These are phyloP conservation scores for Leptatherina wallacei DNA, from an alignment of 2,797 vertebrate species.

Conservation along the genomic window DNA sequence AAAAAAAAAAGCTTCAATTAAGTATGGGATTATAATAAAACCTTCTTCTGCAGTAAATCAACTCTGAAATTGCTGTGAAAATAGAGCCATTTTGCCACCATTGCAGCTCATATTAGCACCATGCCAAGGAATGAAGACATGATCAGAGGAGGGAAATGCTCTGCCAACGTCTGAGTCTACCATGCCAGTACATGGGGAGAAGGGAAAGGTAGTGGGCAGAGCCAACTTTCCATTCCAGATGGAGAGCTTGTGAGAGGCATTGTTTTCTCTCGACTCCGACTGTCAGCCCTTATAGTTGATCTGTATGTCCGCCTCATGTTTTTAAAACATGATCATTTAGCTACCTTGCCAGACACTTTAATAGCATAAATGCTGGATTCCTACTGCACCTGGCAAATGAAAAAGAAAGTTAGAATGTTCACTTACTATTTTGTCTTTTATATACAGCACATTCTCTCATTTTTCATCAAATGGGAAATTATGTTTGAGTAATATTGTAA, in stretches of 20 bases:
- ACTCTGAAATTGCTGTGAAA: conserved; percentile 38
- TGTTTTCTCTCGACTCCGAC: conserved; percentile 63
- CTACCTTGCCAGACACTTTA: conserved; percentile 38
- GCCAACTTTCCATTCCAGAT: conserved; percentile 82
- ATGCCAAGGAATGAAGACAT: conserved; percentile 71
- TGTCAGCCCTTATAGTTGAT: conserved; percentile 50
- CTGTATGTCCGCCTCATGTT: conserved; percentile 35
- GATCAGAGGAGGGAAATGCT: conserved; percentile 65
- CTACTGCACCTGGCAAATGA: neutral
- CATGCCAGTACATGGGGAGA: conserved; percentile 73
- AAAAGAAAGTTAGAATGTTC: neutral
- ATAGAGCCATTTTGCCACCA: conserved; percentile 48
- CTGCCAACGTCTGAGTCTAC: conserved; percentile 63
- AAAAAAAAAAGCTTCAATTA: neutral
- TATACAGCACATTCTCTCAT: neutral
- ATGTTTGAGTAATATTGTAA: neutral
- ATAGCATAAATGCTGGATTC: conserved; percentile 32
- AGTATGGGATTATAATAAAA: neutral
- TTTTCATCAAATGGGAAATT: neutral
- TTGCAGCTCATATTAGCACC: conserved; percentile 51
- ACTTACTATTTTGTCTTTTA: conserved; percentile 9
- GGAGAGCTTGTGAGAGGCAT: conserved; percentile 71
- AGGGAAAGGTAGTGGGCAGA: conserved; percentile 58
- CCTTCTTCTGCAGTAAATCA: conserved; percentile 13
- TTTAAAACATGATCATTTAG: conserved; percentile 47